Percentiles rank a stretch among this genome's conserved stretches.
Conservation (phyloP, 2,113 vertebrate species). For the Pangasianodon gigas region DNA sequence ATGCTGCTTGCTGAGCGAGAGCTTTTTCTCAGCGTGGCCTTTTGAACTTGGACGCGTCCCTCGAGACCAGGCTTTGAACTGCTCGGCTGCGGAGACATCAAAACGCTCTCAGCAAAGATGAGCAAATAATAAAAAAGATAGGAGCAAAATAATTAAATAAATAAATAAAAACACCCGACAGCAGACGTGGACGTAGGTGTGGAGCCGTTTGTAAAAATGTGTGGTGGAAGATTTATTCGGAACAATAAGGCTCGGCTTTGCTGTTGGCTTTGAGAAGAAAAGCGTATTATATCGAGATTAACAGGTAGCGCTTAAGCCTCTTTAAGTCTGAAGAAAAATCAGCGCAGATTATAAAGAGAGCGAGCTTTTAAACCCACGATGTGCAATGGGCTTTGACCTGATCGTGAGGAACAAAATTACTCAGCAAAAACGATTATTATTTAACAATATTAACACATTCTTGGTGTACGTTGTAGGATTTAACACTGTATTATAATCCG, state of each 20-base stretch:
- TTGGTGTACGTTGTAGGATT: background rate
- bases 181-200: background rate
- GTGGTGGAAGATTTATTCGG: background rate
- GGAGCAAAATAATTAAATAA: background rate
- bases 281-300: constrained; percentile 35
- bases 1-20: constrained; percentile 33
- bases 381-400: background rate
- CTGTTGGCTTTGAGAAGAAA: constrained; percentile 27
- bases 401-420: too few relatives aligned
- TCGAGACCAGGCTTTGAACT: constrained; percentile 47
- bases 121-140: background rate
- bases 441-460: background rate
- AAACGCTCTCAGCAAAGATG: constrained; percentile 28
- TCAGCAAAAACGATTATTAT: background rate
- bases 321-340: constrained; percentile 36
- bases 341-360: constrained; percentile 2
- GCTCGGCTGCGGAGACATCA: constrained; percentile 32
- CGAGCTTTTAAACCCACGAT: background rate
- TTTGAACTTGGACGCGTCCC: constrained; percentile 47
- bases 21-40: constrained; percentile 27
- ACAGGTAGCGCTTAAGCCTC: constrained; percentile 34
- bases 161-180: background rate
- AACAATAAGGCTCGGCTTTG: background rate
- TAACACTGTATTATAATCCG: background rate
- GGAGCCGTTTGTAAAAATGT: background rate